Conservation (phyloP, 2,113 vertebrate genomes). For the Myodes glareolus region DNA sequence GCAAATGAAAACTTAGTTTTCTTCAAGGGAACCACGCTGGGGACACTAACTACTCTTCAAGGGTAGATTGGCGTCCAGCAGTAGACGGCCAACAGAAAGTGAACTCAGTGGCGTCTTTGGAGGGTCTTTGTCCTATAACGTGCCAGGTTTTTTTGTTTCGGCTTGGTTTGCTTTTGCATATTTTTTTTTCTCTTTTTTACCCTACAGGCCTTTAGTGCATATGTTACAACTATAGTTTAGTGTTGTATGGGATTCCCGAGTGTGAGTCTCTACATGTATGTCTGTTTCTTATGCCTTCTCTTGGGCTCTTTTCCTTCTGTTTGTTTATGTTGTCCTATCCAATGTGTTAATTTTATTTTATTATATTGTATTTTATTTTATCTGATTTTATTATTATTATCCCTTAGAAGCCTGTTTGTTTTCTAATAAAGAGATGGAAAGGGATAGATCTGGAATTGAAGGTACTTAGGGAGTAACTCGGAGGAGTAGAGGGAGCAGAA, state of each 20-base stretch:
- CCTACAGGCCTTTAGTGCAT: background rate
- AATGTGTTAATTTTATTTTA: background rate
- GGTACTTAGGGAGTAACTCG: rapidly evolving
- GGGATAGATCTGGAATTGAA: background rate
- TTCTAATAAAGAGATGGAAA: background rate
- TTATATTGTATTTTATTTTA: background rate
- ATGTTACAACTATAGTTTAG: background rate
- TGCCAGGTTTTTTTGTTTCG: background rate
- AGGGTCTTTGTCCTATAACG: background rate
- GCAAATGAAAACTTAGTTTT: background rate
- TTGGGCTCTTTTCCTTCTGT: background rate
- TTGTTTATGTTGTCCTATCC: background rate
- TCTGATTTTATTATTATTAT: background rate
- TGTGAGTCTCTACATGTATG: background rate
- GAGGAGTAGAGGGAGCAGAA: background rate
- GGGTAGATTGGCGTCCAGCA: too few species aligned
- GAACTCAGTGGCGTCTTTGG: background rate
- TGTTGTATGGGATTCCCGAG: background rate
- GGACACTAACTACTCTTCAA: too few species aligned
- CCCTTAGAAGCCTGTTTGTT: background rate
- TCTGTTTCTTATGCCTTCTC: background rate
- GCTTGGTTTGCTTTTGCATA: background rate
- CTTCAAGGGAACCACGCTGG: background rate
- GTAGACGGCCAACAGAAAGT: background rate
- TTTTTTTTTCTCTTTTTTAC: background rate